Percentiles rank a stretch among this genome's conserved stretches.
Evolutionary conservation across 1,140 invertebrate species (phyloP).

Genomic region (Conopomorpha cramerella): DNA sequence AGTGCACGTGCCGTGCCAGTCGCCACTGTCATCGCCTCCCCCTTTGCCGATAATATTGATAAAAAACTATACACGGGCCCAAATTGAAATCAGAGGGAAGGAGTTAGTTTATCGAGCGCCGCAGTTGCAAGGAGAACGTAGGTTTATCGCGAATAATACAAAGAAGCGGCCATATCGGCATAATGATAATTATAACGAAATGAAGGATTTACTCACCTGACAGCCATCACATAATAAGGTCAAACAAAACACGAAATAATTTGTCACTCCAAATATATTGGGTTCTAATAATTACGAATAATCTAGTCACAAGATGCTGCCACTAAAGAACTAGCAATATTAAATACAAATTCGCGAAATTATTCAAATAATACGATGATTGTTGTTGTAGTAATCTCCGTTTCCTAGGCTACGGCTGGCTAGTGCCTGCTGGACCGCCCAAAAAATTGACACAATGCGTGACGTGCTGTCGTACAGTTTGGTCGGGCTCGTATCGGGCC

Average conservation of each 20-base stretch:
- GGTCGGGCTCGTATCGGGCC: no score
- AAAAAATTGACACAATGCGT: constrained; percentile 5
- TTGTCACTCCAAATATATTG: background rate
- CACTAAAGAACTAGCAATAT: constrained; percentile 11
- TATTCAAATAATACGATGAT: constrained; percentile 37
- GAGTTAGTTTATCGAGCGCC: background rate
- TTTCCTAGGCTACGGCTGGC: constrained; percentile 54
- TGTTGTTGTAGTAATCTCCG: constrained; percentile 55
- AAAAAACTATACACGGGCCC: constrained; percentile 27
- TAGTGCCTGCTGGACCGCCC: no score
- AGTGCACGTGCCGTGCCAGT: constrained; percentile 27
- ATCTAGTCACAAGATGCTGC: background rate
- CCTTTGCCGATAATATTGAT: constrained; percentile 19
- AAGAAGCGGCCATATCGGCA: background rate
- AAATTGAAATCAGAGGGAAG: background rate
- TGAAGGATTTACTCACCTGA: constrained; percentile 36
- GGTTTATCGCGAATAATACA: background rate
- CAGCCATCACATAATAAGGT: constrained; percentile 39
- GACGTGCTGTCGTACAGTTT: no score
- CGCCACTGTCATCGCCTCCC: constrained; percentile 20
- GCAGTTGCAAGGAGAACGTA: background rate
- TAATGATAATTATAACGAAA: constrained; percentile 2
- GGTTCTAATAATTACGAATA: background rate
- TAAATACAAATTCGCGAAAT: constrained; percentile 35
- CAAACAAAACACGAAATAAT: constrained; percentile 26